phyloP scores from a whole-genome alignment of 2,113 vertebrate species.

The Sigmodon hispidus region DNA sequence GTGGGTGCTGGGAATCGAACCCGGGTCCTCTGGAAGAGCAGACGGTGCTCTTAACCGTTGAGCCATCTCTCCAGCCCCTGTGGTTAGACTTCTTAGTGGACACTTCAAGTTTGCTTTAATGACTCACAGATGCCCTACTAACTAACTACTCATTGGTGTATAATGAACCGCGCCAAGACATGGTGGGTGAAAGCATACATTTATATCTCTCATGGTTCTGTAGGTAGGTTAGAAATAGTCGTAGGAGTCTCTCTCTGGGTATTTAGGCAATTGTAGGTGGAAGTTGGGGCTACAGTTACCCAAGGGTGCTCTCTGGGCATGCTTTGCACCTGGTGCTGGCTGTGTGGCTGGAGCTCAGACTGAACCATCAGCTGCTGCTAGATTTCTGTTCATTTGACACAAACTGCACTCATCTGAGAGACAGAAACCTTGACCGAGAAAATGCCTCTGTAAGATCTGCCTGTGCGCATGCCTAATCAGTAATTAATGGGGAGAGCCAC shows the following conservation, averaged over 20 bases:
- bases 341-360: not conserved
- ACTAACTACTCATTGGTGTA: not conserved
- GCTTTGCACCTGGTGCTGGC: not conserved
- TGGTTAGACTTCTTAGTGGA: not conserved
- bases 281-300: not conserved
- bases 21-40: too few species aligned
- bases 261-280: not conserved
- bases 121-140: not conserved
- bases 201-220: not conserved
- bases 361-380: not conserved
- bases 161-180: not conserved
- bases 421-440: too few species aligned
- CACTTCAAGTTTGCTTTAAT: not conserved
- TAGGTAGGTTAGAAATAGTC: not conserved
- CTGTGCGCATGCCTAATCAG: not conserved
- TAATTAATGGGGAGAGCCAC: not conserved
- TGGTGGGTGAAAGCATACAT: slow-evolving; percentile 9
- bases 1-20: too few species aligned
- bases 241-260: not conserved
- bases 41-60: too few species aligned
- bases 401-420: not conserved
- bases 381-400: not conserved
- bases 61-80: too few species aligned
- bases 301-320: not conserved
- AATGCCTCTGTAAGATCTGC: too few species aligned